Conservation (phyloP, 2,797 vertebrate species). For the Periophthalmus magnuspinnatus region DNA sequence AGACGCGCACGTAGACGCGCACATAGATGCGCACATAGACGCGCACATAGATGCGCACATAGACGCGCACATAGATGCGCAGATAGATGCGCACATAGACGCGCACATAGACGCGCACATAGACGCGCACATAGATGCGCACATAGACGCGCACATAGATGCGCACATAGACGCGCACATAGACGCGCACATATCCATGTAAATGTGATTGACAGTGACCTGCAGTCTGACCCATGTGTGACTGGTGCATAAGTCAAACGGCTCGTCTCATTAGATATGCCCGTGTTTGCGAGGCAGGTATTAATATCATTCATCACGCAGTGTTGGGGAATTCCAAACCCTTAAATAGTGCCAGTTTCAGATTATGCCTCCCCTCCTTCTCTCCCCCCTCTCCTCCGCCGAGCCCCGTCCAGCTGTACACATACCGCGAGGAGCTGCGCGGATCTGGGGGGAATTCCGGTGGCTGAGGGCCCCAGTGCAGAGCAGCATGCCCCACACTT, state of each 20-base stretch:
- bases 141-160: no score
- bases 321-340: slow-evolving; percentile 89
- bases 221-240: slow-evolving; percentile 23
- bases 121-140: no score
- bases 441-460: slow-evolving; percentile 89
- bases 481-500: slow-evolving; percentile 72
- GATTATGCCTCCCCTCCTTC: slow-evolving; percentile 73
- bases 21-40: no score
- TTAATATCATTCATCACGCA: slow-evolving; percentile 75
- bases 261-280: slow-evolving; percentile 74
- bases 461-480: slow-evolving; percentile 61
- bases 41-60: no score
- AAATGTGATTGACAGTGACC: slow-evolving; percentile 1
- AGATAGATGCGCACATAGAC: no score
- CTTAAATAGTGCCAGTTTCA: slow-evolving; percentile 76
- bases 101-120: no score
- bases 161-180: no score
- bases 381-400: slow-evolving; percentile 27
- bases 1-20: no score
- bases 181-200: background rate
- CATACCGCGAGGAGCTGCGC: slow-evolving; percentile 80
- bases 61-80: no score
- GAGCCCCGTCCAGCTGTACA: slow-evolving; percentile 82
- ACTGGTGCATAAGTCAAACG: slow-evolving; percentile 48
- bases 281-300: slow-evolving; percentile 71